Evolutionary conservation across 2,113 vertebrate species (phyloP), one percentile per base, ranked within the genome.

Genomic region (Origma solitaria): DNA sequence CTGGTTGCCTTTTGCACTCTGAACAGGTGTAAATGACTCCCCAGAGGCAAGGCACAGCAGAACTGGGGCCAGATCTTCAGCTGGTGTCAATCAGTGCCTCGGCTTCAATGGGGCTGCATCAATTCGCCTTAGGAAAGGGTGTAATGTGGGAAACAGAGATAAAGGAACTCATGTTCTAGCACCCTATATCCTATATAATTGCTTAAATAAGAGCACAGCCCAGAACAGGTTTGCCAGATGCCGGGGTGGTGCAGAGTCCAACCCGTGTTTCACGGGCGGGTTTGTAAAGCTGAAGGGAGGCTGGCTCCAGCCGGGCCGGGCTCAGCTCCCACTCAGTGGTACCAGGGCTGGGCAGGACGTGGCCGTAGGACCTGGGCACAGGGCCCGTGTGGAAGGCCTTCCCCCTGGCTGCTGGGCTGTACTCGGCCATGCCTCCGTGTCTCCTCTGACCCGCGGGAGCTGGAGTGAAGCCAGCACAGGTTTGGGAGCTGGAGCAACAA

Each of bases 141-240:
- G 95, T 96, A 95, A 97, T 94, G 93, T 96, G 93, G 87, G 93
- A 96, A 97, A 94, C 35, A 60, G 90, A 96, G 96, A 96, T 97
- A 96, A 96, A 90, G 90, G 86, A 90, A 93, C 88, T 95, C 72
- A 44, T 96, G 90, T 94, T 93, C 80, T 93, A 94, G 92, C 95
- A 94, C 89, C 85, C 92, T 96, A 68, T 90, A 90, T 92, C 90
- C 95, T 72, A 68, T 92, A 86, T 93, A 95, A 96, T 96, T 97
- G 93, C 82, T 92, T 94, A 86, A 73, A n/a, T 80, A 69, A 84
- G 85, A 93, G 76, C 88, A 84, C 92, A 88, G 72, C 92, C 88
- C 92, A 77, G 37, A 75, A 88, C 2, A 24, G 30, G 71, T 96
- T 97, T 95, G 92, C 92, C 82, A 76, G 82, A 88, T 94, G 88